phyloP scores from a whole-genome alignment of 1,140 invertebrate species.

The Dendrolimus punctatus region DNA sequence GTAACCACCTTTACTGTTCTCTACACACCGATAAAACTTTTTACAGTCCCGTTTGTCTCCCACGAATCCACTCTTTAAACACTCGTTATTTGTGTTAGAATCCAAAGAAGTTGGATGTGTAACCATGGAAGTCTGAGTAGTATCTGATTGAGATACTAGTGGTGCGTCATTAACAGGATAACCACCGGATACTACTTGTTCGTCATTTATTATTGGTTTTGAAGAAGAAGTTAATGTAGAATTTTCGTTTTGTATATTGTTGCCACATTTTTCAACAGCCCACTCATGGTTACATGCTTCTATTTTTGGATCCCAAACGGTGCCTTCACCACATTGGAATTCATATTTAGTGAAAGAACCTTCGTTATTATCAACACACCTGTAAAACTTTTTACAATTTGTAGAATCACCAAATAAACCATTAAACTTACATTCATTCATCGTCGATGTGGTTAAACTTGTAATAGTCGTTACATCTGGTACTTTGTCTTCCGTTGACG shows the following conservation, averaged over 20 bases:
- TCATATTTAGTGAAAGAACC: conserved; percentile 73
- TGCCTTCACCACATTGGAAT: conserved; percentile 76
- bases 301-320: conserved; percentile 75
- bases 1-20: conserved; percentile 72
- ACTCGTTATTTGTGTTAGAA: conserved; percentile 21
- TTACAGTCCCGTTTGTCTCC: conserved; percentile 72
- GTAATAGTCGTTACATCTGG: no score
- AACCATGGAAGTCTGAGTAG: background rate
- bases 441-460: no score
- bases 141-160: background rate
- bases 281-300: conserved; percentile 74
- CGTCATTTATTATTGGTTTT: conserved; percentile 1
- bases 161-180: background rate
- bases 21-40: conserved; percentile 77
- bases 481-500: no score
- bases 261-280: conserved; percentile 35
- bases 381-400: conserved; percentile 79
- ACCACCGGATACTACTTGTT: background rate
- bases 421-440: conserved; percentile 48
- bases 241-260: background rate
- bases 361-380: conserved; percentile 76
- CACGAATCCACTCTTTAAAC: conserved; percentile 71
- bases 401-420: conserved; percentile 72
- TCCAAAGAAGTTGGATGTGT: background rate
- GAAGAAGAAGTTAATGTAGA: background rate